phyloP scores from a whole-genome alignment of 2,797 vertebrate species.

The Rhadinocentrus ornatus region DNA sequence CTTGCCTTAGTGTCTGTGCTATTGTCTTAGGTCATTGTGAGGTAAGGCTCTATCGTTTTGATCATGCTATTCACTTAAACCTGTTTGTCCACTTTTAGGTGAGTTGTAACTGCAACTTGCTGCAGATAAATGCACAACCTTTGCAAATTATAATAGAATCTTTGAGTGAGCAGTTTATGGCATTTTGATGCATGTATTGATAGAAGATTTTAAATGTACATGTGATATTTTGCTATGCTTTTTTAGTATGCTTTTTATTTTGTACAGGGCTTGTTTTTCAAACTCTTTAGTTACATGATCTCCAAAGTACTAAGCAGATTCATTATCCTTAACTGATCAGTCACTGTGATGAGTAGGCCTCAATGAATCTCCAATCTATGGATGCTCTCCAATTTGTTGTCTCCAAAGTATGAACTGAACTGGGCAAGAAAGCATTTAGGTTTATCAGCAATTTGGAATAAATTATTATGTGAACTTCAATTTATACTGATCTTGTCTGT shows the following conservation, averaged over 20 bases:
- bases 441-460: too few species aligned
- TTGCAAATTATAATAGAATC: neutral
- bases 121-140: neutral
- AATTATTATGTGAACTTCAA: too few species aligned
- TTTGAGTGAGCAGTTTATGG: neutral
- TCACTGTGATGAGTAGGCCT: too few species aligned
- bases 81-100: constrained; percentile 18
- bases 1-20: neutral
- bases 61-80: constrained; percentile 46
- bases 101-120: neutral
- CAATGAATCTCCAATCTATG: too few species aligned
- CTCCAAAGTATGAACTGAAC: too few species aligned
- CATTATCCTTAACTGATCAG: neutral
- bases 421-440: too few species aligned
- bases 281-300: neutral
- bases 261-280: neutral
- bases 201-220: neutral
- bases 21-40: constrained; percentile 3
- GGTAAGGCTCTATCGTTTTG: constrained; percentile 9
- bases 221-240: neutral
- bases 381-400: too few species aligned
- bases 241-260: neutral
- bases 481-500: too few species aligned
- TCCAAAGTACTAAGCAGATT: neutral
- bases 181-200: neutral